phyloP scores from a whole-genome alignment of 1,140 invertebrate species.

The Zeugodacus cucurbitae region DNA sequence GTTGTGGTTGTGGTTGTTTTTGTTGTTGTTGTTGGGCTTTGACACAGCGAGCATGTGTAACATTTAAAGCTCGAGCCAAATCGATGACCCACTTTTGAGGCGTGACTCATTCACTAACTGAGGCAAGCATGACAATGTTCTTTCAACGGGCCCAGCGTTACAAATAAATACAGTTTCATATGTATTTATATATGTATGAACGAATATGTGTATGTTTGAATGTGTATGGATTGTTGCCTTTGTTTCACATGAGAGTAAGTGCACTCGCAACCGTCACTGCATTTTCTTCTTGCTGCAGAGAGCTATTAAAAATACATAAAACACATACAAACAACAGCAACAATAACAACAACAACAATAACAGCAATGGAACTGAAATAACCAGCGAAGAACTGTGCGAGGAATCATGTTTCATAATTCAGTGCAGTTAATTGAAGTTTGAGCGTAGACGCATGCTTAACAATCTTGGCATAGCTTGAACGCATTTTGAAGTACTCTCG shows the following conservation, averaged over 20 bases:
- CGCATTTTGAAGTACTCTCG: background rate
- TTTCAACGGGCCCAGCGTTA: background rate
- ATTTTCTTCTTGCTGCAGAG: background rate
- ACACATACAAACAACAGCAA: background rate
- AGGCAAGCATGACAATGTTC: background rate
- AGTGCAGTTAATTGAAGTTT: conserved; percentile 14
- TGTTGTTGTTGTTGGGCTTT: background rate
- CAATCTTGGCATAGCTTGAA: background rate
- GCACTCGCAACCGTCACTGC: background rate
- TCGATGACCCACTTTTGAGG: conserved; percentile 22
- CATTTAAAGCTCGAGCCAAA: conserved; percentile 22
- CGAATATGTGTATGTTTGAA: background rate
- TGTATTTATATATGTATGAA: background rate
- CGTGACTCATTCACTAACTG: background rate
- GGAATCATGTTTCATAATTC: background rate
- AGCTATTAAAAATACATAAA: background rate
- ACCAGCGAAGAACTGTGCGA: background rate
- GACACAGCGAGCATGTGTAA: background rate
- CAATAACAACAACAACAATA: background rate
- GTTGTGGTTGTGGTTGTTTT: background rate
- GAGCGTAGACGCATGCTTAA: background rate
- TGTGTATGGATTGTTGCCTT: background rate
- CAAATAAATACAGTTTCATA: background rate
- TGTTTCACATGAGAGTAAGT: background rate
- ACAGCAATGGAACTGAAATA: background rate